phyloP scores from a whole-genome alignment of 2,797 vertebrate genomes.

The Galagoides demidoff region DNA sequence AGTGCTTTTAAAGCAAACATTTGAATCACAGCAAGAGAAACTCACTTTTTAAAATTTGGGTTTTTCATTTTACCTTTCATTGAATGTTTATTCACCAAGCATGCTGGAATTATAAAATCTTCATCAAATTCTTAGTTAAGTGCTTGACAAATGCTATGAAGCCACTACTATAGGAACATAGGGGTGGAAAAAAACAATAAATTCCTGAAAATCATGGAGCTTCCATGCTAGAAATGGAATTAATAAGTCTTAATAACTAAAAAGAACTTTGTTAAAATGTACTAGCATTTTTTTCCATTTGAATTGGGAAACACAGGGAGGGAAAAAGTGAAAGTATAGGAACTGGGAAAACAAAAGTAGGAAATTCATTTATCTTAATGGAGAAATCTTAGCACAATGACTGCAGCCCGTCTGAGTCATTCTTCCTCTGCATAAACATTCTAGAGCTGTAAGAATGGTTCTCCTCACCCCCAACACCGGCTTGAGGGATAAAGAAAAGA shows the following conservation, averaged over 20 bases:
- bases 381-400: conserved; percentile 37
- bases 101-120: conserved; percentile 46
- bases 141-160: neutral
- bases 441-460: conserved; percentile 55
- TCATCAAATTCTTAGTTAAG: conserved; percentile 42
- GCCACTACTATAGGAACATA: neutral
- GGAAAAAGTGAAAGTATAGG: conserved; percentile 51
- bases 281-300: conserved; percentile 55
- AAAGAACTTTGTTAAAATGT: conserved; percentile 13
- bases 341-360: conserved; percentile 73
- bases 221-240: neutral
- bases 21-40: conserved; percentile 43
- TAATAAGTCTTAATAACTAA: neutral
- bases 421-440: conserved; percentile 63
- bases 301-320: conserved; percentile 25
- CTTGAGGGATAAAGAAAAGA: neutral
- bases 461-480: neutral
- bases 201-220: neutral
- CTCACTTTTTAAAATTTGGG: conserved; percentile 14
- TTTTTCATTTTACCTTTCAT: conserved; percentile 67
- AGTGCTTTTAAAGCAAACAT: conserved; percentile 78
- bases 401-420: conserved; percentile 59
- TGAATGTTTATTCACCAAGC: conserved; percentile 60
- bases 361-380: conserved; percentile 64
- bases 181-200: neutral